A percentile compares a stretch with the other conserved stretches of the same genome.
Conservation (phyloP, 2,797 vertebrate species). For the Triplophysa bombifrons region DNA sequence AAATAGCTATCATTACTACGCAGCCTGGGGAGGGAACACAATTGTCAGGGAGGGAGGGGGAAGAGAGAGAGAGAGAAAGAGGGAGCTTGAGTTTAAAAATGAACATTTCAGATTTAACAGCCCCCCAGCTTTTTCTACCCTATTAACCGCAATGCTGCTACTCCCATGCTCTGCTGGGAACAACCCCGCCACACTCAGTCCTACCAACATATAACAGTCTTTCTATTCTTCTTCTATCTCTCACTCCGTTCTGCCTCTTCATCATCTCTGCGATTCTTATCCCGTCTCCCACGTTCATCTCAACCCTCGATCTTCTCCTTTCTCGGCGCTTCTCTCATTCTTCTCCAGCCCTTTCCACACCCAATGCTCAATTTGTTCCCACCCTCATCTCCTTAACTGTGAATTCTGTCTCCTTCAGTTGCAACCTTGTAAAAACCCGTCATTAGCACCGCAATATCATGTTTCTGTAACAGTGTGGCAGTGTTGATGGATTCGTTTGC, state of each 20-base stretch:
- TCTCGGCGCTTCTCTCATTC: conserved; percentile 38
- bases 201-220: conserved; percentile 48
- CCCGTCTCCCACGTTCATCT: conserved; percentile 38
- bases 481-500: conserved; percentile 24
- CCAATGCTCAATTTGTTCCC: conserved; percentile 45
- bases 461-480: conserved; percentile 45
- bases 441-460: conserved; percentile 35
- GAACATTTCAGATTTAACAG: conserved; percentile 83
- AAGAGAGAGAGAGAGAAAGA: conserved; percentile 50
- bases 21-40: conserved; percentile 58
- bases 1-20: conserved; percentile 86
- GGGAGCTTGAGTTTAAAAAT: conserved; percentile 73
- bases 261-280: conserved; percentile 50
- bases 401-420: conserved; percentile 44
- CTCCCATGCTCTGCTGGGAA: conserved; percentile 78
- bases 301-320: conserved; percentile 48
- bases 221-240: conserved; percentile 4
- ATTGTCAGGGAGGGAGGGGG: conserved; percentile 64
- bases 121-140: conserved; percentile 80
- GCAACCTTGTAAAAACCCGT: conserved; percentile 36
- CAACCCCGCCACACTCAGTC: conserved; percentile 65
- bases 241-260: conserved; percentile 46
- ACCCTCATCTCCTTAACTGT: conserved; percentile 44
- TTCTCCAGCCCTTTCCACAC: conserved; percentile 47
- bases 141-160: conserved; percentile 84